These are phyloP conservation scores for Branchipolynoe longqiensis DNA, from an alignment of 2,888 invertebrate genomes.

Conservation along the genomic window DNA sequence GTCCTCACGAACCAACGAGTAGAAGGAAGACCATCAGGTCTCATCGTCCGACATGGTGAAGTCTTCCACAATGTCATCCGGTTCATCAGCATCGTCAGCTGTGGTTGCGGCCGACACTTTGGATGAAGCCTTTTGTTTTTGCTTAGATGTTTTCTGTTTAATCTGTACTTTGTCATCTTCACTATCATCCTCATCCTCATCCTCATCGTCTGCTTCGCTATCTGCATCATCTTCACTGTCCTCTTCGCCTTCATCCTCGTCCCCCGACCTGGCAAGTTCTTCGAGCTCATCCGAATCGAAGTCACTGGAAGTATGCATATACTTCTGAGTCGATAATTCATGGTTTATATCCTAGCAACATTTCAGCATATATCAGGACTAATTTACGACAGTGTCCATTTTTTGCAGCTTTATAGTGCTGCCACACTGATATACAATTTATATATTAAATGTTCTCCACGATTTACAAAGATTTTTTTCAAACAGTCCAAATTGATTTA, in stretches of 20 bases:
- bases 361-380: too few relatives aligned
- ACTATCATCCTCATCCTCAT: neutral
- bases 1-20: too few relatives aligned
- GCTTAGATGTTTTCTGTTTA: neutral
- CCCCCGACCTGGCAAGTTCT: conserved; percentile 53
- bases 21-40: neutral
- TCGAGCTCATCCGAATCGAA: conserved; percentile 60
- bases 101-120: neutral
- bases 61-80: conserved; percentile 49
- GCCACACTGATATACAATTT: too few relatives aligned
- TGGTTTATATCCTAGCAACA: too few relatives aligned
- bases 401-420: too few relatives aligned
- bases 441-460: too few relatives aligned
- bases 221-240: conserved; percentile 53
- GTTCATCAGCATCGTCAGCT: conserved; percentile 28
- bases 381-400: too few relatives aligned
- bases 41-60: neutral
- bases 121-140: neutral
- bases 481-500: too few relatives aligned
- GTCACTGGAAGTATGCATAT: conserved; percentile 57
- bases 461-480: too few relatives aligned
- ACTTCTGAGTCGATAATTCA: too few relatives aligned
- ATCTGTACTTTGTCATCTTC: conserved; percentile 2
- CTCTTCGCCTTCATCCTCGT: conserved; percentile 56
- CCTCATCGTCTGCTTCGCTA: conserved; percentile 29